phyloP scores from a whole-genome alignment of 2,113 vertebrate species.

The Sylvietta virens region DNA sequence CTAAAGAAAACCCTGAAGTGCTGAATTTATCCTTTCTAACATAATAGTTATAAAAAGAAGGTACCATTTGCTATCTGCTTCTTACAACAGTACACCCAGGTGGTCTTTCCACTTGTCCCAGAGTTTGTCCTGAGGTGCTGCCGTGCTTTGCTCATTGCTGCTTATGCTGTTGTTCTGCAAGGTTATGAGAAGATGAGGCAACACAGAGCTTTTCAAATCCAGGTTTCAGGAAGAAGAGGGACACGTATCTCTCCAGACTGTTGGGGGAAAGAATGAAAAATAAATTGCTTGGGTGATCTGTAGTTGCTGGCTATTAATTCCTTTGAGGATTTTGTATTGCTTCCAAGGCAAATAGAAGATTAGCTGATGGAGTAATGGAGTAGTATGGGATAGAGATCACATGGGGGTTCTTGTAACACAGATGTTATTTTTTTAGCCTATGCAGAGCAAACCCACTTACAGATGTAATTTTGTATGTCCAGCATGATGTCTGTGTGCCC shows the following conservation, averaged over 20 bases:
- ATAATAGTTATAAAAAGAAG: neutral
- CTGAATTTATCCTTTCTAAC: neutral
- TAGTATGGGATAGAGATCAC: neutral
- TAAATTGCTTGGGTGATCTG: slow-evolving; percentile 13
- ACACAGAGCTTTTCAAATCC: neutral
- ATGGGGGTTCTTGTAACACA: neutral
- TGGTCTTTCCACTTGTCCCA: neutral
- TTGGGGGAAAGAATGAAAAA: slow-evolving; percentile 14
- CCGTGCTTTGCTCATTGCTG: neutral
- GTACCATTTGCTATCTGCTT: neutral
- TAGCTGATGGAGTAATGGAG: neutral
- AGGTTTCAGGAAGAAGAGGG: neutral
- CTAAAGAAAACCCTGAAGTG: neutral
- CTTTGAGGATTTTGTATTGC: slow-evolving; percentile 14
- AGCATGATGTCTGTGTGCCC: neutral
- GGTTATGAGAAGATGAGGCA: neutral
- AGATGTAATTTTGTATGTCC: neutral
- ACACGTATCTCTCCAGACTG: neutral
- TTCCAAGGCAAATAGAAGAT: slow-evolving; percentile 42
- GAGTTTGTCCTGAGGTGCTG: neutral
- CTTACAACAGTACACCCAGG: neutral
- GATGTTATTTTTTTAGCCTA: slow-evolving; percentile 36
- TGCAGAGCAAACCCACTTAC: neutral
- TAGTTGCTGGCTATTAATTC: slow-evolving; percentile 33
- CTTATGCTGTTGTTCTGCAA: neutral